Evolutionary conservation across 2,888 invertebrate species (phyloP).

Genomic region (Uropetala carovei): DNA sequence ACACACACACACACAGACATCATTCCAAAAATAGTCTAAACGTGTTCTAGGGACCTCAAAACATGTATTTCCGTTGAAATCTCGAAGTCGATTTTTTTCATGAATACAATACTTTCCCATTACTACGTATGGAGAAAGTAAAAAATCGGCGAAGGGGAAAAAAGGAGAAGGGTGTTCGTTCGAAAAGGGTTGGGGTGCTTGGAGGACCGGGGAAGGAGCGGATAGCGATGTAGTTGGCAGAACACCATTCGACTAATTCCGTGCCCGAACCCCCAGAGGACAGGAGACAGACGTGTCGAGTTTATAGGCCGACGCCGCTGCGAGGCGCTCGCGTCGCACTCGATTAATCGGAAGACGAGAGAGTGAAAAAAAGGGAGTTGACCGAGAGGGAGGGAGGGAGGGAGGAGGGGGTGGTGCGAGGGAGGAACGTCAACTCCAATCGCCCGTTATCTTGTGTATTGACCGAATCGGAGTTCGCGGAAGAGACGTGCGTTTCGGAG

Average conservation of each 20-base stretch:
- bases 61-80: no score
- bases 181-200: not conserved
- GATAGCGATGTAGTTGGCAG: conserved; percentile 1
- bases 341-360: conserved; percentile 23
- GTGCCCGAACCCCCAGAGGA: not conserved
- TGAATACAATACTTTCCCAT: no score
- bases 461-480: conserved; percentile 21
- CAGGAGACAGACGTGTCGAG: conserved; percentile 39
- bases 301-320: not conserved
- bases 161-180: not conserved
- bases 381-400: not conserved
- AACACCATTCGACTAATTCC: not conserved
- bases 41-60: no score
- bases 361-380: not conserved
- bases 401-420: not conserved
- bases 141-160: not conserved
- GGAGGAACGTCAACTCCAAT: conserved; percentile 19
- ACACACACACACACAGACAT: no score
- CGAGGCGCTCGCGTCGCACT: conserved; percentile 13
- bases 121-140: no score
- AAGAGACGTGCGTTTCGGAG: not conserved
- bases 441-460: conserved; percentile 16
- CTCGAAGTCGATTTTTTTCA: no score
- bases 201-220: not conserved
- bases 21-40: no score